These are phyloP conservation scores for Elephas maximus DNA, from an alignment of 2,113 vertebrate genomes.

Conservation along the genomic window DNA sequence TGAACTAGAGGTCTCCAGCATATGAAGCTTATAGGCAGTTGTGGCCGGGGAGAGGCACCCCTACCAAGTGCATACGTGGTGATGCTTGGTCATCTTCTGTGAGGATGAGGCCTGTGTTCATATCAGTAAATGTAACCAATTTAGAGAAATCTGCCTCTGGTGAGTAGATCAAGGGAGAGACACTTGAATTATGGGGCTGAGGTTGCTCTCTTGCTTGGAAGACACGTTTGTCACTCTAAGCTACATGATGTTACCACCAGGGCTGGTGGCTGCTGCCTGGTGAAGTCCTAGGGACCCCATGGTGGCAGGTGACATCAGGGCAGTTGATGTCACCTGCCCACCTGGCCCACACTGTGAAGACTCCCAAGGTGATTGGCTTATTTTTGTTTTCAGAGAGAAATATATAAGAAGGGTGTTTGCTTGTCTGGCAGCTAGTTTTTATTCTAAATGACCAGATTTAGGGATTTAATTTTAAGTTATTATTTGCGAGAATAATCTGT, in stretches of 20 bases:
- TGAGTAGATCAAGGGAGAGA: no score
- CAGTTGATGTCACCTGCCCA: no score
- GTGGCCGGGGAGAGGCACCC: neutral
- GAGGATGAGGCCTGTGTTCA: neutral
- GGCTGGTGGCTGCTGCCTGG: neutral
- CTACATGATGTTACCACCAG: accelerated
- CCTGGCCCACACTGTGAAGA: neutral
- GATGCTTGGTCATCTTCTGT: neutral
- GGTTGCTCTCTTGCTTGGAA: neutral
- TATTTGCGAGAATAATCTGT: neutral
- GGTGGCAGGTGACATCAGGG: no score
- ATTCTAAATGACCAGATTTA: neutral
- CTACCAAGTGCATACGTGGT: no score
- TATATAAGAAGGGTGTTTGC: neutral
- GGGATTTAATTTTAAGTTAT: neutral
- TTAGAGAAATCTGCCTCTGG: neutral
- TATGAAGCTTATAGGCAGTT: neutral
- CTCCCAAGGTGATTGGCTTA: neutral
- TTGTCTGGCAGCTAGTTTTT: neutral
- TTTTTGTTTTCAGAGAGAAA: neutral
- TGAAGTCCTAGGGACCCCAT: neutral
- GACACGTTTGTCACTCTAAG: neutral
- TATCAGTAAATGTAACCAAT: neutral
- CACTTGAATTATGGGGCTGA: neutral
- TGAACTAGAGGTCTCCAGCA: neutral